These are phyloP conservation scores for Tigriopus californicus DNA, from an alignment of 2,888 invertebrate genomes.

Conservation along the genomic window DNA sequence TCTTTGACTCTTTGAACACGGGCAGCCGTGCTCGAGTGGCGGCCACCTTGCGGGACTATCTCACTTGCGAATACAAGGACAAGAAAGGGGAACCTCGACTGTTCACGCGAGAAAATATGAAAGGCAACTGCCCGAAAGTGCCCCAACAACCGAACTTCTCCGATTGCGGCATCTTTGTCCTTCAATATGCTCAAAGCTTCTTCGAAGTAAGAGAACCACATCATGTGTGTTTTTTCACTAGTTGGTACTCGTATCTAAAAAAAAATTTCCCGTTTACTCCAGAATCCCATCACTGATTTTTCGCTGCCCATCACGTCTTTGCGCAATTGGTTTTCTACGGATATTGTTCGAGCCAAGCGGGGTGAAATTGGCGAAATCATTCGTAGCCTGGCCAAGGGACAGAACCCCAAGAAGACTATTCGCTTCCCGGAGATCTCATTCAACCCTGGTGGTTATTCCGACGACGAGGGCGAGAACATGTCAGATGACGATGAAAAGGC, in stretches of 20 bases:
- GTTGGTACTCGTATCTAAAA: not conserved
- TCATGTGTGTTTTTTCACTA: too few relatives aligned
- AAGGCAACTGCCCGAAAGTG: slow-evolving; percentile 68
- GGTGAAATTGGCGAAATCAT: slow-evolving; percentile 65
- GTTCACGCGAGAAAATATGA: slow-evolving; percentile 64
- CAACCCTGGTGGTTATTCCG: slow-evolving; percentile 5
- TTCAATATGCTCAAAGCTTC: slow-evolving; percentile 92
- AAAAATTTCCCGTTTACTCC: slow-evolving; percentile 24
- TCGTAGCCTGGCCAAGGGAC: slow-evolving; percentile 49
- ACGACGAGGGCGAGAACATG: slow-evolving; percentile 2
- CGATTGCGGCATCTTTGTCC: slow-evolving; percentile 84
- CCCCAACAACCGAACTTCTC: slow-evolving; percentile 96
- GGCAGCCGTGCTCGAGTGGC: slow-evolving; percentile 64
- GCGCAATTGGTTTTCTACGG: slow-evolving; percentile 67
- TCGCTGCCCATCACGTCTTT: slow-evolving; percentile 60
- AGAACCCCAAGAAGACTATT: slow-evolving; percentile 29
- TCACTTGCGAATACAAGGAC: slow-evolving; percentile 63
- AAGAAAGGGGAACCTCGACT: slow-evolving; percentile 39
- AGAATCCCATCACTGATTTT: slow-evolving; percentile 67
- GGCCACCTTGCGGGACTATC: slow-evolving; percentile 72
- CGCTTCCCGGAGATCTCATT: not conserved
- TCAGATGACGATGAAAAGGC: not conserved
- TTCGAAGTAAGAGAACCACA: slow-evolving; percentile 43
- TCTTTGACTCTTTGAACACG: slow-evolving; percentile 77
- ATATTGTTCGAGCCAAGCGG: slow-evolving; percentile 61